Base-by-base conservation (phyloP, 2,113 vertebrate genomes). In the cattle (Bos taurus) region DNA sequence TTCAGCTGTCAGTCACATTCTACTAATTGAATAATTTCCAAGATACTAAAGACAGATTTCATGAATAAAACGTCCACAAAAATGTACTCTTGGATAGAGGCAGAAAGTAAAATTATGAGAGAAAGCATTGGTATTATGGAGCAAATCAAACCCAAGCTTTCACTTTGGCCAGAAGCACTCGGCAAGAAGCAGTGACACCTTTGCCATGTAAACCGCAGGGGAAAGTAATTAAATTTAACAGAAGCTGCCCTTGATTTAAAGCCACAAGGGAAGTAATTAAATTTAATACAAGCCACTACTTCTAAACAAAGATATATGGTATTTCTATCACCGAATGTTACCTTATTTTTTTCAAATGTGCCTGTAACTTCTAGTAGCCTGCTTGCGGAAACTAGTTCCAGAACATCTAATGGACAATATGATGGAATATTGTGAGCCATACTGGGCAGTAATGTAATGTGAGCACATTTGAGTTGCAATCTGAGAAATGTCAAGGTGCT, bases 161-260 rank as follows among this genome's bases (percentile, higher is more conserved):
- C 80, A 26, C 93, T 94, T 86, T 80, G 94, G 95, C 97, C 83
- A 88, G 82, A 84, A 98, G 95, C 95, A 1, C 77, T 96, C 84
- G 6, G 56, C 54, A 78, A 97, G 95, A 94, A 97, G 97, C 97
- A 96, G 46, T 83, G 96, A 97, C 98, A 98, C 91, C 97, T 98
- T 98, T 97, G 97, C 97, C 97, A 97, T 97, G 95, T 95, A 97
- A 97, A 97, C 97, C 93, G 13, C 97, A 92, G 97, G 97, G 97
- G 93, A 98, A 98, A 97, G 96, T 98, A 98, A 98, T 98, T 98
- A 98, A 97, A 97, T 98, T 97, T 97, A 97, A 98, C 97, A 98
- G 98, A 97, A 97, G 97, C 95, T 98, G 97, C 96, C 95, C 97
- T 98, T 98, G 98, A 98, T 98, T 98, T 98, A 98, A 97, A 98